A percentile compares a stretch with the other conserved stretches of the same genome.
Evolutionary conservation across 1,140 invertebrate genomes (phyloP).

Genomic region (Lasioglossum albipes): DNA sequence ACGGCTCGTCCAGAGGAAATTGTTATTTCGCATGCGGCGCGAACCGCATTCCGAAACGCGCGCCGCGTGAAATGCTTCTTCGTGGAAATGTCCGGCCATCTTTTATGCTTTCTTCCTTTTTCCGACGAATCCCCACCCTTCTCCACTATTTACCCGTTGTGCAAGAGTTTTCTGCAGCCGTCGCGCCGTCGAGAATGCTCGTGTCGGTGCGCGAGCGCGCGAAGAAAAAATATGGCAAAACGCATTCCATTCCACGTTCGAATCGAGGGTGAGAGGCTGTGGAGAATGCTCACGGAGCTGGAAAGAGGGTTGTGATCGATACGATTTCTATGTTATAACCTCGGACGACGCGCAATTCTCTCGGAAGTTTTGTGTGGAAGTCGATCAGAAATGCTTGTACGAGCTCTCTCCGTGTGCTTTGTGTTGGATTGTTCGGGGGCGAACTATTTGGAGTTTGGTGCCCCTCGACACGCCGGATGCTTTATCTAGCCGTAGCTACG

Average conservation of each 20-base stretch:
- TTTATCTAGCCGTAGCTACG: too few relatives aligned
- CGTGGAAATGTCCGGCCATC: conserved; percentile 62
- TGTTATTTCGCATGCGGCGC: conserved; percentile 61
- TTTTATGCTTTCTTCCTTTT: conserved; percentile 59
- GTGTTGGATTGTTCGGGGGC: too few relatives aligned
- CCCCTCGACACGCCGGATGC: too few relatives aligned
- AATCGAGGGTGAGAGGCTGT: background rate
- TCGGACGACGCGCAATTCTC: background rate
- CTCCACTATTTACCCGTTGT: conserved; percentile 26
- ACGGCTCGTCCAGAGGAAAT: conserved; percentile 44
- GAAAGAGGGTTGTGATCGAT: conserved; percentile 41
- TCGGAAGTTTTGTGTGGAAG: background rate
- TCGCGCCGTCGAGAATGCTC: background rate
- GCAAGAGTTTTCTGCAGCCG: conserved; percentile 5
- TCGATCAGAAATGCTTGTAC: background rate
- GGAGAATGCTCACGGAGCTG: background rate
- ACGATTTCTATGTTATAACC: conserved; percentile 26
- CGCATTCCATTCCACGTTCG: conserved; percentile 48
- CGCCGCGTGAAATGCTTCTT: conserved; percentile 60
- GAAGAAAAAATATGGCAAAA: conserved; percentile 51
- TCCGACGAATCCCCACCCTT: conserved; percentile 8
- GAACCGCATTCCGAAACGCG: conserved; percentile 54
- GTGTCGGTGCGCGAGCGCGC: background rate
- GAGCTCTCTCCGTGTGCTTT: too few relatives aligned
- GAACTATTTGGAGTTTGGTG: too few relatives aligned